Percentiles rank a stretch among this genome's conserved stretches.
Evolutionary conservation across 2,113 vertebrate species (phyloP).

Genomic region (Chaetodon trifascialis): DNA sequence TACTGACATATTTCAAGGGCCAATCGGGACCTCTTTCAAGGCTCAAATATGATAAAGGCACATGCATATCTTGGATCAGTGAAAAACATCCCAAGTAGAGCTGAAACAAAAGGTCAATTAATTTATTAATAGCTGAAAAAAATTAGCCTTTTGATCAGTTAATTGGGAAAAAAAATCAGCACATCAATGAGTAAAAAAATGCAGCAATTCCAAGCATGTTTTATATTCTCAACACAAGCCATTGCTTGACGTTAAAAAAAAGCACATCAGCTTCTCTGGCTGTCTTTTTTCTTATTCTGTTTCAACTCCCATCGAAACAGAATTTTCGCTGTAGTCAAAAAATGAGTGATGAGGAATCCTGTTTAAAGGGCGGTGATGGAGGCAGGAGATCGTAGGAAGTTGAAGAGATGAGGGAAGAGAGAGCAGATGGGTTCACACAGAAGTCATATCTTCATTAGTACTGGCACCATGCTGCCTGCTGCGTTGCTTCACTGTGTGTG

Average conservation of each 20-base stretch:
- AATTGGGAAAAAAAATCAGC: no score
- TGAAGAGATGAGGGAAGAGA: neutral
- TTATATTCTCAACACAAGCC: neutral
- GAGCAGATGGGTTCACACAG: neutral
- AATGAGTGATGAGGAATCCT: neutral
- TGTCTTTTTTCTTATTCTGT: neutral
- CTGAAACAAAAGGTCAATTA: neutral
- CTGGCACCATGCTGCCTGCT: neutral
- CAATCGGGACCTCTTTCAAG: neutral
- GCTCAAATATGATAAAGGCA: neutral
- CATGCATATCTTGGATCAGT: no score
- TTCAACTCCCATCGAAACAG: neutral
- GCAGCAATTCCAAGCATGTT: neutral
- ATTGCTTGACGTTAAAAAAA: neutral
- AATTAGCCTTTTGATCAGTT: no score
- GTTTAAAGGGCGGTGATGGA: neutral
- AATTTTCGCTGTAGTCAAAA: neutral
- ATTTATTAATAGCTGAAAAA: neutral
- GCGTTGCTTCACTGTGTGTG: neutral
- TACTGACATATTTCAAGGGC: neutral
- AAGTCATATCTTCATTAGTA: constrained; percentile 2
- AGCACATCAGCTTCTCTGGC: neutral
- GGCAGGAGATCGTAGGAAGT: neutral
- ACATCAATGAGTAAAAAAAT: neutral
- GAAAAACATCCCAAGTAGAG: neutral